Conservation (phyloP, 30 jellyfish, hydroid and myxozoan species). For the Cassiopea xamachana region DNA sequence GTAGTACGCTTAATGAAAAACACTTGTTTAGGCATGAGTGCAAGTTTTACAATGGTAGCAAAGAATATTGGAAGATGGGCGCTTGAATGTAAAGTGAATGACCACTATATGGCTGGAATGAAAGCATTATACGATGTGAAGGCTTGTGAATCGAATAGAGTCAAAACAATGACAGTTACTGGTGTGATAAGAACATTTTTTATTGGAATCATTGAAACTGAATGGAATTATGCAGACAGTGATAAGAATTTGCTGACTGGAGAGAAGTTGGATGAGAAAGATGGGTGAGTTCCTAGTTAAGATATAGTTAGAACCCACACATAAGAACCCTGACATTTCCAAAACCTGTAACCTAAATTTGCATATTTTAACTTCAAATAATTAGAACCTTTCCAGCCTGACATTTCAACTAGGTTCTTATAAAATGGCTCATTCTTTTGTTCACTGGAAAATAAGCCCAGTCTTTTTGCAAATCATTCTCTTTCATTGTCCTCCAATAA, state of each 20-base stretch:
- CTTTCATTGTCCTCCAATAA: too few relatives aligned
- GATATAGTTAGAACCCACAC: too few relatives aligned
- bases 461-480: too few relatives aligned
- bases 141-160: conserved; percentile 19
- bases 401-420: too few relatives aligned
- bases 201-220: conserved; percentile 57
- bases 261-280: conserved; percentile 36
- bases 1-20: not conserved
- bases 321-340: too few relatives aligned
- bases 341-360: too few relatives aligned
- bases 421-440: too few relatives aligned
- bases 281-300: conserved; percentile 31
- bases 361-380: too few relatives aligned
- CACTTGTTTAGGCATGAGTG: conserved; percentile 54
- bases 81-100: conserved; percentile 66
- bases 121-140: conserved; percentile 38
- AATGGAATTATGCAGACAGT: conserved; percentile 71
- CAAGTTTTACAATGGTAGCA: conserved; percentile 68
- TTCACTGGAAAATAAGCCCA: too few relatives aligned
- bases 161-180: not conserved
- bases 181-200: conserved; percentile 35
- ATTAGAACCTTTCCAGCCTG: too few relatives aligned
- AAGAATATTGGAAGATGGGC: conserved; percentile 80
- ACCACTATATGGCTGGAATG: conserved; percentile 73
- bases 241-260: conserved; percentile 36